Evolutionary conservation across 2,888 invertebrate genomes (phyloP).

Genomic region (Phyllotreta striolata): DNA sequence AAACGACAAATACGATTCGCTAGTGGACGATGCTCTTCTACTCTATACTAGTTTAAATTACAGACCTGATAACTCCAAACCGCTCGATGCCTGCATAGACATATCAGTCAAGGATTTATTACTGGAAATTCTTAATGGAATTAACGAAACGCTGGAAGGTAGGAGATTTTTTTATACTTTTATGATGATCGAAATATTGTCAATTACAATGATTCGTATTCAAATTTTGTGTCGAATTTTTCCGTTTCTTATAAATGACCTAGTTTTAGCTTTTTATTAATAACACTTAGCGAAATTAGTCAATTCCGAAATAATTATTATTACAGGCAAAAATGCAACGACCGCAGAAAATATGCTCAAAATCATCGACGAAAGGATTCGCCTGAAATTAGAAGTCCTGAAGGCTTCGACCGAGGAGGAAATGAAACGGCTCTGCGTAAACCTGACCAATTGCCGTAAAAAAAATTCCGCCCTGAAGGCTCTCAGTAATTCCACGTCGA

Average conservation of each 20-base stretch:
- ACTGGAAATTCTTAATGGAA: slow-evolving; percentile 57
- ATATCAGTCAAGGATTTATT: slow-evolving; percentile 58
- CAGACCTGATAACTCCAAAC: slow-evolving; percentile 43
- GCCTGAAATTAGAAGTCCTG: slow-evolving; percentile 54
- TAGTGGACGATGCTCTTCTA: slow-evolving; percentile 59
- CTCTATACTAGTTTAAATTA: slow-evolving; percentile 58
- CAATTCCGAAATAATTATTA: too few relatives aligned
- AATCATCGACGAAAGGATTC: slow-evolving; percentile 57
- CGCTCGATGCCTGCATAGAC: slow-evolving; percentile 45
- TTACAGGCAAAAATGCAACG: slow-evolving; percentile 38
- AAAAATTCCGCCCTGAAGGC: slow-evolving; percentile 58
- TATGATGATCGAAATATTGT: too few relatives aligned
- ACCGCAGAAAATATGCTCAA: slow-evolving; percentile 59
- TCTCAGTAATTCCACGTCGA: slow-evolving; percentile 57
- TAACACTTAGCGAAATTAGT: too few relatives aligned
- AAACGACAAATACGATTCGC: slow-evolving; percentile 53
- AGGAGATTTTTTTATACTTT: too few relatives aligned
- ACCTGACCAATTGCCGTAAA: slow-evolving; percentile 57
- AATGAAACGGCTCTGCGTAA: slow-evolving; percentile 58
- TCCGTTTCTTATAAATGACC: too few relatives aligned
- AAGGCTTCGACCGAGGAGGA: slow-evolving; percentile 59
- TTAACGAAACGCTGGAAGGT: slow-evolving; percentile 59
- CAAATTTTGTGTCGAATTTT: too few relatives aligned
- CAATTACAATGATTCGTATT: too few relatives aligned
- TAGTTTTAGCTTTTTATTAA: too few relatives aligned